Conservation (phyloP, 2,888 invertebrate species). For the Andrena haemorrhoa region DNA sequence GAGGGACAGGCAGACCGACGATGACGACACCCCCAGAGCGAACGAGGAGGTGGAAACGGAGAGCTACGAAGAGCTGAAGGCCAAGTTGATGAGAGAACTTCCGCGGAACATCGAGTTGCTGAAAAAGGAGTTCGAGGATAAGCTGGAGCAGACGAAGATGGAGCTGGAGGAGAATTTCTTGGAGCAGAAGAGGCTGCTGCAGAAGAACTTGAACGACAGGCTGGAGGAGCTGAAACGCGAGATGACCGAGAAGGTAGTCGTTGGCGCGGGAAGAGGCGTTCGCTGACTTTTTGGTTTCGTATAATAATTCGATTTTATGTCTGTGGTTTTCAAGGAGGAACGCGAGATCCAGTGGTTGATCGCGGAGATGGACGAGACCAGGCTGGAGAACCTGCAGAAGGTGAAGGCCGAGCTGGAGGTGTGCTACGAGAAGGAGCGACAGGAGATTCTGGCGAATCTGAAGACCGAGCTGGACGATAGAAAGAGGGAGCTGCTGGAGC, state of each 20-base stretch:
- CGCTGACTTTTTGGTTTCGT: neutral
- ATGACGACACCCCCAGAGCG: conserved; percentile 47
- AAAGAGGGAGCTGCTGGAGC: conserved; percentile 84
- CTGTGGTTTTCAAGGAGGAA: conserved; percentile 70
- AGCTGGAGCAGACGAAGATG: conserved; percentile 82
- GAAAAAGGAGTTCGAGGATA: conserved; percentile 87
- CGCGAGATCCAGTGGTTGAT: conserved; percentile 78
- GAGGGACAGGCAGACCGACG: conserved; percentile 48
- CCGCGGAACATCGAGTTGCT: conserved; percentile 86
- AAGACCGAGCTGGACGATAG: conserved; percentile 86
- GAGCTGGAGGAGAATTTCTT: conserved; percentile 84
- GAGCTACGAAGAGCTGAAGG: conserved; percentile 85
- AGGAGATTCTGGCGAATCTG: conserved; percentile 84
- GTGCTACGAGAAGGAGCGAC: conserved; percentile 83
- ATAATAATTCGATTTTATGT: neutral
- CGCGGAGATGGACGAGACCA: conserved; percentile 78
- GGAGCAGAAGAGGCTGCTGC: conserved; percentile 85
- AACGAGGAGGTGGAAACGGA: conserved; percentile 77
- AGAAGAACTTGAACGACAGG: conserved; percentile 84
- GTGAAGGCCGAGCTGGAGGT: conserved; percentile 80
- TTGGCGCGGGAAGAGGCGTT: too few species aligned
- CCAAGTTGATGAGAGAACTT: conserved; percentile 77
- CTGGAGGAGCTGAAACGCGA: conserved; percentile 85
- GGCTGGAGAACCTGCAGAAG: conserved; percentile 78
- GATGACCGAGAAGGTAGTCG: conserved; percentile 83